Conservation (phyloP, 2,113 vertebrate species). For the Chionodraco myersi region DNA sequence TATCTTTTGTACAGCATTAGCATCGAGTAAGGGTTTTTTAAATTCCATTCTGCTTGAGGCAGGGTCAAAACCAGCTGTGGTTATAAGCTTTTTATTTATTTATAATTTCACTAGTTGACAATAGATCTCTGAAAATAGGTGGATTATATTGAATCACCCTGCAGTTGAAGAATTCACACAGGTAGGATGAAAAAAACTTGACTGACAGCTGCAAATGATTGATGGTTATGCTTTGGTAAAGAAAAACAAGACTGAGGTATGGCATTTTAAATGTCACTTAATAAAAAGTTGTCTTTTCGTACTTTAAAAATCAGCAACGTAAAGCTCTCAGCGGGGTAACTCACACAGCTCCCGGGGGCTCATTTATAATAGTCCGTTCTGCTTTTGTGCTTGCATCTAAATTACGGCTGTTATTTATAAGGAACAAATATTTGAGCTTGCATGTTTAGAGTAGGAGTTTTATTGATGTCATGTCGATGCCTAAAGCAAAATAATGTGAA, state of each 20-base stretch:
- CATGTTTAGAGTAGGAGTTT: neutral
- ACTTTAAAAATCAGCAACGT: neutral
- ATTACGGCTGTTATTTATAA: conserved; percentile 1
- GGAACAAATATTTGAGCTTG: neutral
- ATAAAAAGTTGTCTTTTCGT: conserved; percentile 5
- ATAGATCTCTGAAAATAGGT: neutral
- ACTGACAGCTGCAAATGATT: conserved; percentile 1
- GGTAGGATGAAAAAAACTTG: conserved; percentile 14
- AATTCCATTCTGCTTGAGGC: conserved; percentile 7
- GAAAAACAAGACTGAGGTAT: neutral
- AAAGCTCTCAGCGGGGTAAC: conserved; percentile 2
- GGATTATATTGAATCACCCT: conserved; percentile 13
- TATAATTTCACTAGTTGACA: neutral
- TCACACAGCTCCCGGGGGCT: neutral
- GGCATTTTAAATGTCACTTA: conserved; percentile 20
- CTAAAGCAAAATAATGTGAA: neutral
- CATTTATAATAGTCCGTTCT: neutral
- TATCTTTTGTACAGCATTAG: conserved; percentile 3
- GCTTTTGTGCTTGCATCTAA: neutral
- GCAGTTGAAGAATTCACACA: conserved; percentile 3
- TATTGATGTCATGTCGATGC: neutral
- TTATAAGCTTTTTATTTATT: neutral
- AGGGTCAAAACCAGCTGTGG: neutral
- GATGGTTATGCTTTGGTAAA: neutral
- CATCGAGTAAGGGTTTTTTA: neutral